Base-by-base conservation (phyloP, 1,140 invertebrate genomes). In the Drosophila malerkotliana region DNA sequence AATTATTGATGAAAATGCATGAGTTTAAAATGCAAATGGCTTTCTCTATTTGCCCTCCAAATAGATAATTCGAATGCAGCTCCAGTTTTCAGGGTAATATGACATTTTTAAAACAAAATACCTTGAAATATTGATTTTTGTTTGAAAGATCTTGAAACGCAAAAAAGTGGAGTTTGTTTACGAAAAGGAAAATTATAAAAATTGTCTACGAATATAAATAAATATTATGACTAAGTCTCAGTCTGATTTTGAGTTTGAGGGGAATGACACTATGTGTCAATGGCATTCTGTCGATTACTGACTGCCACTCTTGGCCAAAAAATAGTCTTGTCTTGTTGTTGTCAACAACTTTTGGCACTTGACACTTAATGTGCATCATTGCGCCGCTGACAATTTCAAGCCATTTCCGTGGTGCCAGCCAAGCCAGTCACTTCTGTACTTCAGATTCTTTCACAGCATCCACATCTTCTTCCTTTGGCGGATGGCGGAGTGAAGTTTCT, bases 341-440 rank as follows among this genome's bases (percentile, higher is more conserved):
- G 82, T 87, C 82, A 88, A 79, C 75, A 88, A 87, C 78, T 88
- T 87, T 82, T 87, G 78, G 74, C 74, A 87, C 83, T 88, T 88
- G 83, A 88, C 82, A 88, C 79, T 87, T 88, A 87, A 87, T 87
- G 82, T 87, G 82, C 82, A 87, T 87, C 82, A 88, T 83, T 88
- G 82, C 82, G 82, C 82, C 82, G 78, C 82, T 87, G 83, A 87
- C 82, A 87, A 88, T 87, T 88, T 79, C 82, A 82, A 82, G 82
- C 82, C 79, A 87, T 82, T 87, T 87, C 83, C 82, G 78, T 83
- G 79, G 69, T 82, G 83, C 63, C 81, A 85, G 30, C 30, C 30
- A 3, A 12, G 54, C 57, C 52, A 79, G 77, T 72, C 64, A 75
- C 57, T 66, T 49, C 41, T 10, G 9, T 47, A 21, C 44, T 47